Evolutionary conservation across 2,888 invertebrate genomes (phyloP).

Genomic region (Philopedon plagiatum): DNA sequence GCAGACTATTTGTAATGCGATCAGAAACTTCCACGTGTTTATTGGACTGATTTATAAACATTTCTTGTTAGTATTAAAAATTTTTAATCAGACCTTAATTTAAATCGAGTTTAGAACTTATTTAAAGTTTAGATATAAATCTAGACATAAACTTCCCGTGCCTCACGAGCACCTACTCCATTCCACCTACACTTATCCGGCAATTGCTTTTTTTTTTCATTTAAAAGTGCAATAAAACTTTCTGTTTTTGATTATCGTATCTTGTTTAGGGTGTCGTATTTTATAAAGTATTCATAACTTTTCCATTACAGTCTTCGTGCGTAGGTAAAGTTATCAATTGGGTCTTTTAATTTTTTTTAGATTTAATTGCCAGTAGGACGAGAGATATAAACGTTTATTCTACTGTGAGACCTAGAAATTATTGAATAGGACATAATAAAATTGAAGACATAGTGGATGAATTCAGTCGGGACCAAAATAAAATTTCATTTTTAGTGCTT

Average conservation of each 20-base stretch:
- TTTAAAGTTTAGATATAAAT: slow-evolving; percentile 25
- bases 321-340: slow-evolving; percentile 19
- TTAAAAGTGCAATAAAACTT: slow-evolving; percentile 14
- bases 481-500: no score
- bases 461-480: no score
- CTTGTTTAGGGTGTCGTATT: slow-evolving; percentile 27
- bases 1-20: slow-evolving; percentile 39
- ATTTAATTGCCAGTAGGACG: no score
- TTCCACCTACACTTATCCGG: slow-evolving; percentile 10
- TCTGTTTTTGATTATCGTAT: slow-evolving; percentile 26
- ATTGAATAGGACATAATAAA: no score
- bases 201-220: slow-evolving; percentile 23
- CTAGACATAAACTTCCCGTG: not conserved
- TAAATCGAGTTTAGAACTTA: slow-evolving; percentile 29
- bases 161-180: not conserved
- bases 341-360: no score
- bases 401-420: no score
- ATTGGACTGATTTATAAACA: slow-evolving; percentile 41
- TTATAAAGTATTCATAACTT: slow-evolving; percentile 14
- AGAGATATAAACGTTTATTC: no score
- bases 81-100: slow-evolving; percentile 9
- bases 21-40: slow-evolving; percentile 28
- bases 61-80: slow-evolving; percentile 9
- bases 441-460: no score
- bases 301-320: slow-evolving; percentile 1